Base-by-base conservation (phyloP, 2,113 vertebrate species). In the Morone chrysops region DNA sequence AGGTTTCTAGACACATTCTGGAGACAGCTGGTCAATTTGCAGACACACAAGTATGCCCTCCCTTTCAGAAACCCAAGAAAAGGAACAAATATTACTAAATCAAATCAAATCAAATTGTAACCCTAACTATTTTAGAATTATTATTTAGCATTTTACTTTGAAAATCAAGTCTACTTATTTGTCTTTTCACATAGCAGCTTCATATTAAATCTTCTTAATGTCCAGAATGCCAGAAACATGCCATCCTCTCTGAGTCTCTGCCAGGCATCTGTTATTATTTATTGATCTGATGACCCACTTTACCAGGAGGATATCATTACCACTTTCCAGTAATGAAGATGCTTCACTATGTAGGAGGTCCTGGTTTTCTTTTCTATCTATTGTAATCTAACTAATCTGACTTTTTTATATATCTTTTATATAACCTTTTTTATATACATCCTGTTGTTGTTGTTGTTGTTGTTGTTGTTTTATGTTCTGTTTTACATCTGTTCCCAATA, bases 271-370 rank as follows among this genome's bases (percentile, higher is more conserved):
- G 78, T 81, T 85, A 82, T 92, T 89, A 90, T 86, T 92, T 87
- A 91, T 92, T 90, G 80, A 89, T 89, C 70, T 5, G 62, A 70
- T 86, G 80, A 80, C 84, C 80, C 75, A n/a, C 69, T 87, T 89
- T 31, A 81, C 38, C 68, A 43, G 56, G 13, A 78, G 80, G 80
- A 71, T 84, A 74, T 81, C 61, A 50, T 83, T 88, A 78, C 85
- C 11, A 75, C 70, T 83, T 65, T 87, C 81, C 87, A 70, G 78
- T 75, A 89, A 86, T 81, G 85, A 82, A 78, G 81, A 82, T 65
- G 79, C 50, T 10, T 11, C 31, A 61, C 74, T 51, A 2, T 57
- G 69, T 11, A 54, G 76, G 69, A 67, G 78, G 73, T 67, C 50
- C 59, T 8, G 48, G 20, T 38, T 71, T 65, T 70, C 36, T 75